Base-by-base conservation (phyloP, 2,888 invertebrate genomes). In the Polyommatus iphigenia region DNA sequence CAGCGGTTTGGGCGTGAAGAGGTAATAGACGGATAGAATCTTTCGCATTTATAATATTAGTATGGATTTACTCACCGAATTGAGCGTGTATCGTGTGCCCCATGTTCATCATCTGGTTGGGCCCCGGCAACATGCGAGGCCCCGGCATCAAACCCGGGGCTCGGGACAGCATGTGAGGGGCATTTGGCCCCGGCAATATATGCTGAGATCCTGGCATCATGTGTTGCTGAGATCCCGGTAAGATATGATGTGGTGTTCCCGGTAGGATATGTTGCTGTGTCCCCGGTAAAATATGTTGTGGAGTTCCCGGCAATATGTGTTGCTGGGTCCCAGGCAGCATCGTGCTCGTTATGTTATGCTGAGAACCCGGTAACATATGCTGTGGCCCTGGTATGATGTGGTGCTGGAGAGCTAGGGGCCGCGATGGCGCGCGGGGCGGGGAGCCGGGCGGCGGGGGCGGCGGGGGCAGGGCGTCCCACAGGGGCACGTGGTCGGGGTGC, bases 391-490 rank as follows among this genome's bases (percentile, higher is more conserved):
- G 54, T 54, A 62, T 62, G 10, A 62, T 62, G 4, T 62, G 67
- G 0, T 29, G 67, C 15, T 32, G 67, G 10, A 62, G 20, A 7
- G 46, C 13, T 24, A 67, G 24, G 36, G n/a, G 46, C 20, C 71
- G 13, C 24, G 50, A 32, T 57, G 77, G 78, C 77, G 78, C 80
- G 32, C 72, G 83, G 8, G 82, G 91, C 0, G 92, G 92, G 2
- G 89, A 87, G 81, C 90, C 91, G n/a, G 91, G 89, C 2, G 94
- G 94, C 29, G 94, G 91, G 3, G 92, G 92, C 0, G 94, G 94
- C 1, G 94, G 94, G 0, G 94, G 94, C 84, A 94, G 87, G 77
- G 92, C 92, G 87, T 94, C 94, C 93, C 94, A 94, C 85, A 92
- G 91, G 79, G 94, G 88, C 84, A 91, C 91, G 89, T 93, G 92